Evolutionary conservation across 2,797 vertebrate genomes (phyloP), one percentile per base, ranked within the genome.

Genomic region (Alauda arvensis): DNA sequence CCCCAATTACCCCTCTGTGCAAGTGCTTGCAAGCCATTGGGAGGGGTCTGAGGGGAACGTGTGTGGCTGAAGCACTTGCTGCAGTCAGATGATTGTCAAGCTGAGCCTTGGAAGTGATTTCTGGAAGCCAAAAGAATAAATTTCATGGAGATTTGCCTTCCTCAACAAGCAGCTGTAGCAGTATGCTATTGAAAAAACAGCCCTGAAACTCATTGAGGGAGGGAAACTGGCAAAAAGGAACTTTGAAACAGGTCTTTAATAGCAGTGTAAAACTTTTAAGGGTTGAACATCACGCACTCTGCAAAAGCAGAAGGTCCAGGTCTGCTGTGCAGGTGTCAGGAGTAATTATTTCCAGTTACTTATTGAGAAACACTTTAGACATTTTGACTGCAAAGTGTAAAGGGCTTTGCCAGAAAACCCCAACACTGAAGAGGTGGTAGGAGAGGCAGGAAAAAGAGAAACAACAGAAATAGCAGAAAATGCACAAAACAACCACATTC

Each of bases 291-390:
- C 94, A 92, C 11, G 24, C 72, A 85, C 83, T 91, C n/a, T 86
- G 82, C 93, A 93, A 95, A 96, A 96, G 61, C 77, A 57, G 69
- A 90, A 95, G 81, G 70, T 84, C 89, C 86, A 91, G 49, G 62
- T 89, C 88, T 91, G 83, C 70, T 69, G 51, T 75, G 85, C 94
- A 96, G 95, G 95, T 96, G 93, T 89, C 90, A 86, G 17, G 25
- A 61, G 89, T 90, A 92, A 94, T 91, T 93, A 88, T 93, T 95
- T 95, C 95, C 92, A 93, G 93, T 85, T 76, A 91, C 85, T 93
- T 92, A 65, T 14, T 94, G 90, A 93, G 89, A 95, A 94, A 95
- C 60, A 57, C 26, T 92, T 91, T 9, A 84, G 78, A 81, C 65
- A 37, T 85, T 95, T 92, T 92, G 89, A 93, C 91, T 87, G 88